Evolutionary conservation across 2,113 vertebrate species (phyloP), one percentile per base, ranked within the genome.

Genomic region (Nesogale talazaci): DNA sequence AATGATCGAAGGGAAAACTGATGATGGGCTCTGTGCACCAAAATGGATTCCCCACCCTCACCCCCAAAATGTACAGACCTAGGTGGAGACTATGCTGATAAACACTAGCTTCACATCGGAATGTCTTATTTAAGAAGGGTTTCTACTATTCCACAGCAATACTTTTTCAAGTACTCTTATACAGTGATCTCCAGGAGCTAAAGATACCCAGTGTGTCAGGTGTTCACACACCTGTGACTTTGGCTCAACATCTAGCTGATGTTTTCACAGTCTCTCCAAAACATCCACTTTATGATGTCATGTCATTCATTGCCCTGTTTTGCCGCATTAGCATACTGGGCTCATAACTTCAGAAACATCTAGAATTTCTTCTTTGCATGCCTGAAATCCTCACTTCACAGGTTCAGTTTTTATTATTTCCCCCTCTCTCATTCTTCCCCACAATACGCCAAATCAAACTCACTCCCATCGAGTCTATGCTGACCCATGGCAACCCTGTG

Each of bases 221-320:
- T 81, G 29, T 88, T 29, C 40, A 82, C 29, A 91, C 61, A 82
- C 69, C 67, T 83, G 92, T n/a, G 74, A 23, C n/a, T 75, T 88
- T 95, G 86, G 75, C 90, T 88, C 40, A 87, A 65, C 15, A 23
- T 92, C 29, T 78, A 76, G 38, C 27, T 77, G 69, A 83, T 38
- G 6, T 92, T 83, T 92, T 86, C 86, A 76, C 27, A 36, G 83
- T 97, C 1, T 90, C 78, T 93, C 42, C 89, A 91, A 88, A 93
- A 69, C 63, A 83, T 63, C 59, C 83, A 65, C 67, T 76, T 82
- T 88, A n/a, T 63, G 17, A 84, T 31, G 12, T 17, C 72, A 61
- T 77, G 22, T 20, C 34, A 4, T 27, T 34, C 34, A 4, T 27
- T 34, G 25, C 16, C 9, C 10, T 57, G 6, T 88, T 95, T 89